Evolutionary conservation across 2,888 invertebrate genomes (phyloP).

Genomic region (Venustoraphidia nigricollis): DNA sequence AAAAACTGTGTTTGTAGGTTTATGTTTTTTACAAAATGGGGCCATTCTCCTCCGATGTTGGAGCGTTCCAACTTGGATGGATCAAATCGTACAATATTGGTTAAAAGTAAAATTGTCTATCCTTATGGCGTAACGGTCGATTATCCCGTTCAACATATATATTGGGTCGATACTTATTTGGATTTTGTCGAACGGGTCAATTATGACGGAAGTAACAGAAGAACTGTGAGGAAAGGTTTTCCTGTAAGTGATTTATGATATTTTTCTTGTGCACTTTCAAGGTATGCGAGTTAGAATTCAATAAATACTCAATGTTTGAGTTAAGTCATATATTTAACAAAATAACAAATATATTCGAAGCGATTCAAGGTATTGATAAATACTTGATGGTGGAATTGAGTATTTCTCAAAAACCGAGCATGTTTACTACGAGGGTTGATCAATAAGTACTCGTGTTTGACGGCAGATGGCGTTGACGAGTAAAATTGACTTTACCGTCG

Average conservation of each 20-base stretch:
- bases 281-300: too few species aligned
- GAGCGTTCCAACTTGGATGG: slow-evolving; percentile 52
- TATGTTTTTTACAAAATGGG: slow-evolving; percentile 69
- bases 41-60: slow-evolving; percentile 42
- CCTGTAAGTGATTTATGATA: slow-evolving; percentile 20
- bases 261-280: not conserved
- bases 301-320: too few species aligned
- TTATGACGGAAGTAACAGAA: slow-evolving; percentile 54
- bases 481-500: too few species aligned
- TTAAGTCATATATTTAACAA: too few species aligned
- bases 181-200: slow-evolving; percentile 64
- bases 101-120: slow-evolving; percentile 56
- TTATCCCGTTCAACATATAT: slow-evolving; percentile 50
- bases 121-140: slow-evolving; percentile 61
- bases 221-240: slow-evolving; percentile 38
- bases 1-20: slow-evolving; percentile 27
- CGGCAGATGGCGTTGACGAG: too few species aligned
- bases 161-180: slow-evolving; percentile 70
- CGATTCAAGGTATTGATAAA: too few species aligned
- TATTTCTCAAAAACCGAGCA: too few species aligned
- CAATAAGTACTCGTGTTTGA: too few species aligned
- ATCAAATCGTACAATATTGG: slow-evolving; percentile 39
- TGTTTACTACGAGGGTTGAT: not conserved
- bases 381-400: too few species aligned
- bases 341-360: too few species aligned